Base-by-base conservation (phyloP, 2,888 invertebrate genomes). In the Apeira syringaria region DNA sequence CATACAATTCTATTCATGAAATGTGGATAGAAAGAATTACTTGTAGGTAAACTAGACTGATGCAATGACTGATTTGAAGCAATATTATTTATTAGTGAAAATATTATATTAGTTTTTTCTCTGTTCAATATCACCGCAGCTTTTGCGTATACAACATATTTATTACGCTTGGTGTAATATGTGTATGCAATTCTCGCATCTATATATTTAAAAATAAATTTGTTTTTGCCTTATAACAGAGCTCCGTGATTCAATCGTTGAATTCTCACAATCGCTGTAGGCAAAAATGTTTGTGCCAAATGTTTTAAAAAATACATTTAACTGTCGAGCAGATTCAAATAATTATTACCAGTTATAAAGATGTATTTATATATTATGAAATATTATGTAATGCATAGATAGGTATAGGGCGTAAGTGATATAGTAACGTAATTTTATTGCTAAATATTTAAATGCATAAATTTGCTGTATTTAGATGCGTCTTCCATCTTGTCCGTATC, bases 401-500 rank as follows among this genome's bases (percentile, higher is more conserved):
- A 77, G 74, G 67, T 69, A 39, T 87, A 87, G 85, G 64, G 68
- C 51, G 58, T 86, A 86, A 86, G 86, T 85, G 84, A 87, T 87
- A 86, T 82, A 45, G 45, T 31, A 78, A 78, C 72, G 70, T 76
- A 76, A 77, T 70, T 70, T 74, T 68, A 80, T 74, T 74, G 79
- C 81, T 84, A 79, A 77, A 78, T 71, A 70, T 60, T 69, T 64
- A 74, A 82, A 83, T 80, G 79, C 77, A 84, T 81, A 84, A 74
- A 79, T 78, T 82, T 86, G 88, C 87, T 89, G 86, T 89, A 85
- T 84, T 85, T 88, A 87, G 84, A 71, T 76, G 87, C 88, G 88
- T 89, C 88, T 89, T 89, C 88, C 88, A 89, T 80, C 85, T 84
- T 81, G 82, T 68, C 83, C 72, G 53, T 80, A 80, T 83, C 74